A percentile compares a stretch with the other conserved stretches of the same genome.
phyloP scores from a whole-genome alignment of 2,888 invertebrate species.

The Lithophane ornitopus region DNA sequence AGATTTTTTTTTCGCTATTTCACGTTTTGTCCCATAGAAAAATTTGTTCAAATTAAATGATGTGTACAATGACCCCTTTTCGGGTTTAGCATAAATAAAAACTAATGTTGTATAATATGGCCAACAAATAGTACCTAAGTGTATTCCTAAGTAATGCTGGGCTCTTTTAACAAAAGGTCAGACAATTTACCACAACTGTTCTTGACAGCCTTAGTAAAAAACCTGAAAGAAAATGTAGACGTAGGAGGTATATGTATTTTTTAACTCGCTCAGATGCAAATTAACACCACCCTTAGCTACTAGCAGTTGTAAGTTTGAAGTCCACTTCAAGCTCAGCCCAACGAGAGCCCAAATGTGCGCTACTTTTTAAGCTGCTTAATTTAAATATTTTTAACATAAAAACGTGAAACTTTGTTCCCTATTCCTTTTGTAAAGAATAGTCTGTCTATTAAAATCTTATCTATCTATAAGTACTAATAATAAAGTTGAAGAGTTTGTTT shows the following conservation, averaged over 20 bases:
- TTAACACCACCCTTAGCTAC: constrained; percentile 18
- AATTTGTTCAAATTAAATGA: too few species aligned
- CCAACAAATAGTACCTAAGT: background rate
- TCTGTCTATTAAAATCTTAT: background rate
- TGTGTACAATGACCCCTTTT: too few species aligned
- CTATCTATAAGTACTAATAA: too few species aligned
- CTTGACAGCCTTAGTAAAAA: background rate
- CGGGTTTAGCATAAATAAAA: too few species aligned
- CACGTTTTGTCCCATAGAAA: too few species aligned
- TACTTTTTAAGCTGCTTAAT: constrained; percentile 9
- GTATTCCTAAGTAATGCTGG: background rate
- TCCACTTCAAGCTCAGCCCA: constrained; percentile 3
- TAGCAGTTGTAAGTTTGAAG: constrained; percentile 24
- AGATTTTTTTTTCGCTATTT: too few species aligned
- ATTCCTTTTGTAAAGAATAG: background rate
- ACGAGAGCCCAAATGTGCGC: constrained; percentile 5
- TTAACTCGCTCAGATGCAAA: constrained; percentile 18
- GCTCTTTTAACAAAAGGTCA: background rate
- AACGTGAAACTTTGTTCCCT: background rate
- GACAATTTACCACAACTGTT: background rate
- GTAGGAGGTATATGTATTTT: background rate
- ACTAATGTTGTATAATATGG: too few species aligned
- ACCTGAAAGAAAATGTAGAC: background rate
- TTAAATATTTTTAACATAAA: constrained; percentile 15
- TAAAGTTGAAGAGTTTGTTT: too few species aligned